These are phyloP conservation scores for Crotalus horridus DNA, from an alignment of 2,113 vertebrate genomes.

Conservation along the genomic window DNA sequence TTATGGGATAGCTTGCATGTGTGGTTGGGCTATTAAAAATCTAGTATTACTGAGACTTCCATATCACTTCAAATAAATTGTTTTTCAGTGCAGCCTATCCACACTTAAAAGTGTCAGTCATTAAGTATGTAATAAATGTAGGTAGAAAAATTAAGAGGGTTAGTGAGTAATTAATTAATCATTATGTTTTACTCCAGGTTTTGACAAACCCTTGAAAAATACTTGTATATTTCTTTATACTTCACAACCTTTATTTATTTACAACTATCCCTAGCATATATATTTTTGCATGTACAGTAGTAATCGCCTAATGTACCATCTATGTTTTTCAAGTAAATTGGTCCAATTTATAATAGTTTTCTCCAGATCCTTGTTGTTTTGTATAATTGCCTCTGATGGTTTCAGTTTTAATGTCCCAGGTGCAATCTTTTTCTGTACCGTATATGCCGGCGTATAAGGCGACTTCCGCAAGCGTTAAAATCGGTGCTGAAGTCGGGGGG, in stretches of 20 bases:
- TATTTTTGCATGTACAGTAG: background rate
- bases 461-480: too few relatives aligned
- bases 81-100: background rate
- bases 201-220: too few relatives aligned
- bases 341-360: background rate
- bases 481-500: too few relatives aligned
- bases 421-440: too few relatives aligned
- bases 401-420: background rate
- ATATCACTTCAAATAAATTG: background rate
- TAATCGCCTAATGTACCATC: background rate
- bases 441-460: too few relatives aligned
- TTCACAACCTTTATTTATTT: background rate
- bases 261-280: background rate
- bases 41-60: background rate
- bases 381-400: background rate
- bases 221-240: background rate
- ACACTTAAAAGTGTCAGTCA: background rate
- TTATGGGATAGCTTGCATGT: background rate
- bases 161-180: background rate
- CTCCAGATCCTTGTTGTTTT: background rate
- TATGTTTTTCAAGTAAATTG: background rate
- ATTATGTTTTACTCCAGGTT: too few relatives aligned
- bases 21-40: background rate
- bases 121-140: background rate
- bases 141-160: background rate